A percentile compares a stretch with the other conserved stretches of the same genome.
phyloP scores from a whole-genome alignment of 2,888 invertebrate genomes.

The Amphipyra berbera region DNA sequence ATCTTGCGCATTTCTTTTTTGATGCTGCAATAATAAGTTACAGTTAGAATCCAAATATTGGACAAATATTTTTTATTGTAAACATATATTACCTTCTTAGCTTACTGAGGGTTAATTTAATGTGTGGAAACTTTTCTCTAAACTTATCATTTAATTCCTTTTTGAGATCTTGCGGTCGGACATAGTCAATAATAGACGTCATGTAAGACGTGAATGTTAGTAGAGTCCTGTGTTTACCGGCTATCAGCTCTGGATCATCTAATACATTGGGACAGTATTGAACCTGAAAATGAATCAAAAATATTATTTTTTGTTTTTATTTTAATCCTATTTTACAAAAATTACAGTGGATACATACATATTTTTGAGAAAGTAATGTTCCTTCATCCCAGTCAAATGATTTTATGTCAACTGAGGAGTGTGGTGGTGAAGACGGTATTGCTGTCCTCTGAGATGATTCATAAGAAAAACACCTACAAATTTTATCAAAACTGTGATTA shows the following conservation, averaged over 20 bases:
- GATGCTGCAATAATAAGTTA: slow-evolving; percentile 90
- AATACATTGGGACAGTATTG: slow-evolving; percentile 96
- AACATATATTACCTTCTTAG: slow-evolving; percentile 93
- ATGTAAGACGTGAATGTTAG: slow-evolving; percentile 97
- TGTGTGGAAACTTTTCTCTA: slow-evolving; percentile 97
- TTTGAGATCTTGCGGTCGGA: slow-evolving; percentile 98
- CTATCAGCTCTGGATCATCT: slow-evolving; percentile 97
- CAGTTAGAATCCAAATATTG: slow-evolving; percentile 6
- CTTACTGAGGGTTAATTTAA: slow-evolving; percentile 98
- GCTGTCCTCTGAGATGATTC: slow-evolving; percentile 91
- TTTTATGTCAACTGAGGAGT: slow-evolving; percentile 82
- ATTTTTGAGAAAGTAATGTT: slow-evolving; percentile 79
- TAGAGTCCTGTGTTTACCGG: slow-evolving; percentile 96
- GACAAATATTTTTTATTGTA: not conserved
- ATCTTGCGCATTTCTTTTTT: slow-evolving; percentile 99
- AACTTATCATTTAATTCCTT: slow-evolving; percentile 99
- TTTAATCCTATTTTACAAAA: too few species aligned
- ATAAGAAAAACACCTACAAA: slow-evolving; percentile 93
- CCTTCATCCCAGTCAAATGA: slow-evolving; percentile 88
- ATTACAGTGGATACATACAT: slow-evolving; percentile 68
- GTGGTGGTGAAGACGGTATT: slow-evolving; percentile 85
- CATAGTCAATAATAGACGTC: slow-evolving; percentile 99
- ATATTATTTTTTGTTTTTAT: too few species aligned
- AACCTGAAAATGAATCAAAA: slow-evolving; percentile 66
- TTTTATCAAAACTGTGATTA: slow-evolving; percentile 26